A percentile compares a stretch with the other conserved stretches of the same genome.
These are phyloP conservation scores for Blastobasis lacticolella DNA, from an alignment of 2,888 invertebrate species.

Conservation along the genomic window DNA sequence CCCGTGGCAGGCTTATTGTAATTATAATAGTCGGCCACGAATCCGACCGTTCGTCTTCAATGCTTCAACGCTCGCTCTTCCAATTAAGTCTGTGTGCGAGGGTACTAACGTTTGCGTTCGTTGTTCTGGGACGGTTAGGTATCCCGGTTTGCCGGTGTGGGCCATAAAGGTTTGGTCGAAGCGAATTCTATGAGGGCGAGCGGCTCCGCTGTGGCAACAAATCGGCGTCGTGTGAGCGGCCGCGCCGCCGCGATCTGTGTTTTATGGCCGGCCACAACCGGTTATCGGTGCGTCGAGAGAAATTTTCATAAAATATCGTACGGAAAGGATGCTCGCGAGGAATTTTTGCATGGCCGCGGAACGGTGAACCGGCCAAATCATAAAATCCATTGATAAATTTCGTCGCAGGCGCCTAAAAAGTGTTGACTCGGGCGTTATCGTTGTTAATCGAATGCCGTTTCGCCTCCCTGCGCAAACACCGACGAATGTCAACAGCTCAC, in stretches of 20 bases:
- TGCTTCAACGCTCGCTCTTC: constrained; percentile 2
- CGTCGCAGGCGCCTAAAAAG: constrained; percentile 52
- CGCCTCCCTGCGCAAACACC: constrained; percentile 65
- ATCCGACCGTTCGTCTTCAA: constrained; percentile 27
- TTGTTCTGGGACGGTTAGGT: neutral
- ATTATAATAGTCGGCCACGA: constrained; percentile 43
- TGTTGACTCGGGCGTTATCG: constrained; percentile 60
- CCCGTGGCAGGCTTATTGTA: constrained; percentile 48
- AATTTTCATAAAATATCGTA: constrained; percentile 15
- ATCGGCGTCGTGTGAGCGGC: neutral
- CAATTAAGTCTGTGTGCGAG: neutral
- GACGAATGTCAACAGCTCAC: constrained; percentile 60
- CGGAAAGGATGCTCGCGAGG: constrained; percentile 1
- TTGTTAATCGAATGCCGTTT: constrained; percentile 70
- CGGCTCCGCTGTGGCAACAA: too few species aligned
- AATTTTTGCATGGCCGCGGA: constrained; percentile 53
- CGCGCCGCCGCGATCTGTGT: constrained; percentile 13
- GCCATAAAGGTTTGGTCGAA: neutral
- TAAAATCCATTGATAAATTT: constrained; percentile 51
- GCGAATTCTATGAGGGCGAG: too few species aligned
- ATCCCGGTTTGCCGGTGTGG: constrained; percentile 6
- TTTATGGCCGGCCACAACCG: constrained; percentile 18
- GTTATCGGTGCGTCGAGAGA: constrained; percentile 17
- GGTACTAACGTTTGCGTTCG: too few species aligned
- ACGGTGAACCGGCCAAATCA: constrained; percentile 25